Evolutionary conservation across 2,797 vertebrate species (phyloP).

Genomic region (Sebastes aleutianus): DNA sequence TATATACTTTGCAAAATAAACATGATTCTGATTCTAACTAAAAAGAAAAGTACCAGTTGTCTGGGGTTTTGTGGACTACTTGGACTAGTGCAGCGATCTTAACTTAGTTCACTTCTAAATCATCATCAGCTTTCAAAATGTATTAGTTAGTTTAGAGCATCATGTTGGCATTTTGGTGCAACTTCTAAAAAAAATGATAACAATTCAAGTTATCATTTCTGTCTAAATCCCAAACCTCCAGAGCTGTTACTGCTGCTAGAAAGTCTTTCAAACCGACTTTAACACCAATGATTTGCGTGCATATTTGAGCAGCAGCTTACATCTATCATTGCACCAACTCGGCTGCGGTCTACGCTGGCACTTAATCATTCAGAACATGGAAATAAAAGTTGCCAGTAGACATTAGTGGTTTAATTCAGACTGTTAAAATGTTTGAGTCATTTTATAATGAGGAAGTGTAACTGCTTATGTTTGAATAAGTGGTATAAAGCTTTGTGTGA

Average conservation of each 20-base stretch:
- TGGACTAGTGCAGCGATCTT: background rate
- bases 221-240: background rate
- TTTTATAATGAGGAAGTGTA: background rate
- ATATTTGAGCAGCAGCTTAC: background rate
- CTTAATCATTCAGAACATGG: background rate
- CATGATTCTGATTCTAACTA: background rate
- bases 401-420: background rate
- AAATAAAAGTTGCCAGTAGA: background rate
- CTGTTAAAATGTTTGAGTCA: background rate
- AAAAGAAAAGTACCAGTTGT: background rate
- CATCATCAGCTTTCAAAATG: background rate
- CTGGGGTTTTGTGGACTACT: background rate
- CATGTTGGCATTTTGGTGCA: background rate
- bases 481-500: background rate
- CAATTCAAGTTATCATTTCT: background rate
- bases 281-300: background rate
- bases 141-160: background rate
- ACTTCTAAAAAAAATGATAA: background rate
- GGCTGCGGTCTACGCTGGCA: background rate
- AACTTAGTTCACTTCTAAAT: background rate
- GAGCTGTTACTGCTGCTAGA: background rate
- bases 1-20: no score
- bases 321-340: background rate
- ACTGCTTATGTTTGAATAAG: background rate
- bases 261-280: background rate